phyloP scores from a whole-genome alignment of 2,797 vertebrate species.

The Hafferia zeledoni region DNA sequence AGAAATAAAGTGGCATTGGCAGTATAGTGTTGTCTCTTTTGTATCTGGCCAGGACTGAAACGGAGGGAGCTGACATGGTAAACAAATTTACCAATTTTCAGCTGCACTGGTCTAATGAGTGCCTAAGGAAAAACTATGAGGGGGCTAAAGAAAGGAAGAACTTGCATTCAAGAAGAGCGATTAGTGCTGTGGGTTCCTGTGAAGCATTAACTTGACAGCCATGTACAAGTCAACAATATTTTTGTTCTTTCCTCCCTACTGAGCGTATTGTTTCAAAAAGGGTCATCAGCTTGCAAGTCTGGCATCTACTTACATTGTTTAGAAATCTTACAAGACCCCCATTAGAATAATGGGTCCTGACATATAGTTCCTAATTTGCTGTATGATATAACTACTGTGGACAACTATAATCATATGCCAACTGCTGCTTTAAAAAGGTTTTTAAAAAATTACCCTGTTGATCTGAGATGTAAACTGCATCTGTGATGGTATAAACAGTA shows the following conservation, averaged over 20 bases:
- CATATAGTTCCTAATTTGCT: slow-evolving; percentile 62
- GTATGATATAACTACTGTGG: slow-evolving; percentile 53
- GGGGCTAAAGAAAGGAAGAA: slow-evolving; percentile 29
- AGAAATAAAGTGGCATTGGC: background rate
- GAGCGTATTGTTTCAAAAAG: slow-evolving; percentile 26
- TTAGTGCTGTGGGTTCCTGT: background rate
- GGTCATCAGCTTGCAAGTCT: slow-evolving; percentile 20
- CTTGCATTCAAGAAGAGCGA: slow-evolving; percentile 15
- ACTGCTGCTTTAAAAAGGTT: slow-evolving; percentile 35
- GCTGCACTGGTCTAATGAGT: background rate
- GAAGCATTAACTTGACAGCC: slow-evolving; percentile 31
- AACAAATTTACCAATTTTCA: slow-evolving; percentile 34
- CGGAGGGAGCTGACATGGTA: background rate
- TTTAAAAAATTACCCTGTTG: slow-evolving; percentile 23
- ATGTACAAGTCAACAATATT: slow-evolving; percentile 7
- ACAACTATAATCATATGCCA: slow-evolving; percentile 47
- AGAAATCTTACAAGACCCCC: slow-evolving; percentile 34
- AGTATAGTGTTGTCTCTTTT: background rate
- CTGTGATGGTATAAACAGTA: slow-evolving; percentile 22
- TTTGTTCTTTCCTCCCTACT: slow-evolving; percentile 23
- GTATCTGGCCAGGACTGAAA: background rate
- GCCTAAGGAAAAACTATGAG: slow-evolving; percentile 4
- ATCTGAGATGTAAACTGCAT: slow-evolving; percentile 46
- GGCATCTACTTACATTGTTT: slow-evolving; percentile 46
- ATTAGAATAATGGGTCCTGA: slow-evolving; percentile 63